A percentile compares a stretch with the other conserved stretches of the same genome.
These are phyloP conservation scores for Trichomycterus rosablanca DNA, from an alignment of 2,113 vertebrate genomes.

Conservation along the genomic window DNA sequence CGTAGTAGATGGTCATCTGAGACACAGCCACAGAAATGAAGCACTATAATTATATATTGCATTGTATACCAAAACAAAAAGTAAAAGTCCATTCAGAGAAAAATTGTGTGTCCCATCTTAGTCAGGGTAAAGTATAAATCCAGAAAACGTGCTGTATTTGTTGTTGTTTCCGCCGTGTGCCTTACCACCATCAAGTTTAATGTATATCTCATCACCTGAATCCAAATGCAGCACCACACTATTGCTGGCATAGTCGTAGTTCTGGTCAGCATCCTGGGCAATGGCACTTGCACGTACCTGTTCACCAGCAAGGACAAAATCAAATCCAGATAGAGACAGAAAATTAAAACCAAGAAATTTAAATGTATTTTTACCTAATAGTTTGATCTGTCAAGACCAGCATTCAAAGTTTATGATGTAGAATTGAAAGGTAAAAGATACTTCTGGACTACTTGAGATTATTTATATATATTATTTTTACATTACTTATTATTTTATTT, in stretches of 20 bases:
- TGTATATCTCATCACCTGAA: constrained; percentile 87
- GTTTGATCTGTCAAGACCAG: no score
- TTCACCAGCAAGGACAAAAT: neutral
- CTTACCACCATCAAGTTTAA: constrained; percentile 90
- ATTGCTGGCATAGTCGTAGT: constrained; percentile 92
- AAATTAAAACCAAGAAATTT: no score
- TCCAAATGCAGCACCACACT: constrained; percentile 89
- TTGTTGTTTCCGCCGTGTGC: constrained; percentile 92
- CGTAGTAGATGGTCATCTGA: no score
- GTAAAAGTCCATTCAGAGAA: neutral
- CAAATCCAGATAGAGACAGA: no score
- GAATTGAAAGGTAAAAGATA: no score
- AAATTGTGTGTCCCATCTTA: constrained; percentile 46
- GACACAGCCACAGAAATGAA: constrained; percentile 5
- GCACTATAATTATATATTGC: no score
- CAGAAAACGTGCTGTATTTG: constrained; percentile 95
- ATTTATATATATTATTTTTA: no score
- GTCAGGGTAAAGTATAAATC: constrained; percentile 89
- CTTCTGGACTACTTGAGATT: no score
- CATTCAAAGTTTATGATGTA: no score
- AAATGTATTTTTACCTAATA: no score
- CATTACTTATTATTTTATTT: no score
- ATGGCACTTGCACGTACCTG: constrained; percentile 91
- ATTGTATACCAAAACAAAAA: no score
- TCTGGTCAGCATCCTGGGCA: constrained; percentile 88